Evolutionary conservation across 1,140 invertebrate genomes (phyloP), one percentile per base, ranked within the genome.

Genomic region (Drosophila subpulchrella): DNA sequence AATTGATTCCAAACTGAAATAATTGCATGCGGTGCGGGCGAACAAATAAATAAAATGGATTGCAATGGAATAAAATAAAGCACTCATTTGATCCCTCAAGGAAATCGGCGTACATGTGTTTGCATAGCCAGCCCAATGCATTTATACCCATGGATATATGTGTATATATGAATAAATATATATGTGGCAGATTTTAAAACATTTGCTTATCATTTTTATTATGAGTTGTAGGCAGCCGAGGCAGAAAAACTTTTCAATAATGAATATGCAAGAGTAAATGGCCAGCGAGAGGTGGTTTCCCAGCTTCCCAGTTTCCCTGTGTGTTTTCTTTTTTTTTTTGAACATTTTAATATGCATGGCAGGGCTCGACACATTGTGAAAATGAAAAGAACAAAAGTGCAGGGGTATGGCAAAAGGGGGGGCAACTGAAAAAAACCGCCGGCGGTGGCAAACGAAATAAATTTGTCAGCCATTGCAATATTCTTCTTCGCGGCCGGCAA

Each of bases 301-400:
- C 27, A 50, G 41, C 44, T 20, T 20, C 20, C 20, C 20, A 20
- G 20, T 20, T 20, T 20, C 20, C 20, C 20, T 20, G 20, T 20
- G 20, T 20, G 20, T 39, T 77, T 11, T 24, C 3, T 12, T 48
- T 78, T 81, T 88, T 86, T 85, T 81, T 88, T 86, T 85, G 42
- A 81, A 88, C 83, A 88, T 88, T 86, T 86, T 86, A 86, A 86
- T 86, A 86, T 86, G 78, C 83, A 88, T 86, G 83, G 83, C 82
- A 82, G 68, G 70, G 57, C 54, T 65, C 76, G 83, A 82, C 83
- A 88, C 75, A 76, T 76, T 68, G 74, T 50, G 75, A 67, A 75
- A 77, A 76, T 54, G 54, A 77, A 77, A 75, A 76, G 60, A 76
- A 76, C 74, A 68, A 76, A 76, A 42, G 55, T 24, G 27, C 27